Evolutionary conservation across 2,113 vertebrate genomes (phyloP).

Genomic region (Pitta sordida): DNA sequence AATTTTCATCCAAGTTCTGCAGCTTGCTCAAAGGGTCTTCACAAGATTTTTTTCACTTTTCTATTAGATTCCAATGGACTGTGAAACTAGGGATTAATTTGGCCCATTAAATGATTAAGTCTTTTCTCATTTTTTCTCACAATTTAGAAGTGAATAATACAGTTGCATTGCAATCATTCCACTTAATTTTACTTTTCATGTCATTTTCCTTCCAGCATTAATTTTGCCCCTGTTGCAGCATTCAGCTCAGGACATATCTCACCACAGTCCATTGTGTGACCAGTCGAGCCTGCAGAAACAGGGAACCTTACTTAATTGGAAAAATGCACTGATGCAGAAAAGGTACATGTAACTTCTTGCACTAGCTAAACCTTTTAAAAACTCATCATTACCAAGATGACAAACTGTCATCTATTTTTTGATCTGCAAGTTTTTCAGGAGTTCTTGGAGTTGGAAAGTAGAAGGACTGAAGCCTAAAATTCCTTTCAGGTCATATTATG

Average conservation of each 20-base stretch:
- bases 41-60: not conserved
- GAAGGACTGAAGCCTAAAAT: not conserved
- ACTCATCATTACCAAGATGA: not conserved
- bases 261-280: constrained; percentile 16
- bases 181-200: constrained; percentile 26
- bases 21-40: not conserved
- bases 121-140: not conserved
- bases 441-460: not conserved
- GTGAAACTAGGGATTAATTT: not conserved
- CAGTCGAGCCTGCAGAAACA: not conserved
- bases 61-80: not conserved
- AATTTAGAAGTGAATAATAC: not conserved
- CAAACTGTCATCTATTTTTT: not conserved
- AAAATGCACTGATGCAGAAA: constrained; percentile 17
- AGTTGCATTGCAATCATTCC: not conserved
- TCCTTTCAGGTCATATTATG: not conserved
- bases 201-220: constrained; percentile 1
- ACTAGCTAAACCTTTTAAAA: not conserved
- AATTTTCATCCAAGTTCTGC: not conserved
- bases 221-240: not conserved
- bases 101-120: not conserved
- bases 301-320: constrained; percentile 45
- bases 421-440: not conserved
- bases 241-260: not conserved
- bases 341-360: not conserved